Percentiles rank a stretch among this genome's conserved stretches.
Conservation (phyloP, 1,140 invertebrate genomes). For the Notospermus geniculatus region DNA sequence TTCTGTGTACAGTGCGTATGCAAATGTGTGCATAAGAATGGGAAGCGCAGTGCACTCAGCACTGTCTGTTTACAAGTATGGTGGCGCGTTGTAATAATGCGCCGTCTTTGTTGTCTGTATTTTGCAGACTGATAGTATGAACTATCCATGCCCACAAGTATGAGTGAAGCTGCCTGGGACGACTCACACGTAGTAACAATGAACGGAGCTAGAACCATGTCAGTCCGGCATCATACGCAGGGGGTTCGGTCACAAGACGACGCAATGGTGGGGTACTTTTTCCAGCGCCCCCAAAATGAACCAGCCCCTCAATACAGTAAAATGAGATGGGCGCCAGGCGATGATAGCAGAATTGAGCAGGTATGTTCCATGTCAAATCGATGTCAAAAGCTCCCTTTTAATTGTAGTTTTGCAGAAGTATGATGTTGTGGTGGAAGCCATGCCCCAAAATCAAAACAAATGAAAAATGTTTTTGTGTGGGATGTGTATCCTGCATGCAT, state of each 20-base stretch:
- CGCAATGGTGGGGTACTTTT: slow-evolving; percentile 82
- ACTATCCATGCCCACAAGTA: slow-evolving; percentile 42
- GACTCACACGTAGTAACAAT: slow-evolving; percentile 39
- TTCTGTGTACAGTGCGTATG: background rate
- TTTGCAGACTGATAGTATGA: slow-evolving; percentile 37
- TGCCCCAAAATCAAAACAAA: no score
- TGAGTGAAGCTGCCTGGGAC: slow-evolving; percentile 49
- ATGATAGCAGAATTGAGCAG: slow-evolving; percentile 74
- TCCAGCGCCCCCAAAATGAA: slow-evolving; percentile 75
- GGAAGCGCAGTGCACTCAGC: background rate
- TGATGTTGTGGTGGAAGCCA: no score
- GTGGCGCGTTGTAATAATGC: no score
- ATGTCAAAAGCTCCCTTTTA: no score
- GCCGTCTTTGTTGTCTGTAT: slow-evolving; percentile 23
- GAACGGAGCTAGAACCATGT: slow-evolving; percentile 39
- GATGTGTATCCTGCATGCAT: no score
- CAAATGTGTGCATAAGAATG: slow-evolving; percentile 6
- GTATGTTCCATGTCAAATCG: slow-evolving; percentile 23
- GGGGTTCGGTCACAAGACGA: slow-evolving; percentile 68
- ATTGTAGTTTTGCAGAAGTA: no score
- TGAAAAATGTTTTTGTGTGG: no score
- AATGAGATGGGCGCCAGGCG: slow-evolving; percentile 77
- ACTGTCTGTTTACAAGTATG: background rate
- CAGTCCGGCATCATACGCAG: slow-evolving; percentile 26
- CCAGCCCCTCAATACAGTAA: slow-evolving; percentile 67